Base-by-base conservation (phyloP, 1,140 invertebrate species). In the Aphaenogaster ashmeadi region DNA sequence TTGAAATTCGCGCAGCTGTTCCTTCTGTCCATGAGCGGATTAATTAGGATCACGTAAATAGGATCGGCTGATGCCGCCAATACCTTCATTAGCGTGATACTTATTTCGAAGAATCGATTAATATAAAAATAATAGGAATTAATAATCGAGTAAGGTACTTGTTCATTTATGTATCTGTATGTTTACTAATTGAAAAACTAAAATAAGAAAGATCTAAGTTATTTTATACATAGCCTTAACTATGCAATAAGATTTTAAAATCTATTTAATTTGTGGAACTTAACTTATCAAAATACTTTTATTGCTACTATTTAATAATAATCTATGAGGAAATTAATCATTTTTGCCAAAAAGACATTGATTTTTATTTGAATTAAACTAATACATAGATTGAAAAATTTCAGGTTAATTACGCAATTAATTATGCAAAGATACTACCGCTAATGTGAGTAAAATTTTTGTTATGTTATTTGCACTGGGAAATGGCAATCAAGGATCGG, bases 1-100 rank as follows among this genome's bases (percentile, higher is more conserved):
- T 93, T 90, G 87, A 54, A 89, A 71, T 69, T 89, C 56, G 64
- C 90, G 88, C 93, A 93, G 92, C 93, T 94, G 93, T 93, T 92
- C 87, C 83, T 83, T 69, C 87, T 86, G 69, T 83, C 62, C 77
- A 83, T 77, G 66, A 71, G 66, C 58, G 79, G 89, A 92, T 93
- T 93, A 94, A 93, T 94, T 93, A 91, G 74, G 86, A 88, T 87
- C 83, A 41, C 71, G 60, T 86, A 81, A 92, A 75, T 66, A 85
- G 33, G 50, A 81, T 81, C 38, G 5, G 56, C 62, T 71, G 38
- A 56, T 58, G 44, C 50, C 36, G 33, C 62, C 47, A 62, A 54
- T 66, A 62, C 9, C 21, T 5, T 47, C 2, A 54, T 67, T 66
- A 44, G 38, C 21, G 6, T 44, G 11, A 71, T 4, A 71, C 3